A percentile compares a stretch with the other conserved stretches of the same genome.
These are phyloP conservation scores for Oreortyx pictus DNA, from an alignment of 2,797 vertebrate species.

Conservation along the genomic window DNA sequence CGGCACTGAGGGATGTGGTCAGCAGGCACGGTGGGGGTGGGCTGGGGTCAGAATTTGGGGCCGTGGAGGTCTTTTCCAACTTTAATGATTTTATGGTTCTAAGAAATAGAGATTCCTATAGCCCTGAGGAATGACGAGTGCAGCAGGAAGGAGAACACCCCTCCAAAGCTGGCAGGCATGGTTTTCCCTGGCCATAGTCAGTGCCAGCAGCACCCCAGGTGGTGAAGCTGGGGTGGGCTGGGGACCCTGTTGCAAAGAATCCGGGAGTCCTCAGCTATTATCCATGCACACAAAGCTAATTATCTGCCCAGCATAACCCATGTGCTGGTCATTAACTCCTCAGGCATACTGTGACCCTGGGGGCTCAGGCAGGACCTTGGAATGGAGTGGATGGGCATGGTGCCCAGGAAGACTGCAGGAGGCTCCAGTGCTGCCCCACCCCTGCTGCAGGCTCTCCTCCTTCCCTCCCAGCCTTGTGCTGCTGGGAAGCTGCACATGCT, in stretches of 20 bases:
- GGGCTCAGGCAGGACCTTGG: background rate
- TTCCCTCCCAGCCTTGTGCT: background rate
- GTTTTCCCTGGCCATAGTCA: background rate
- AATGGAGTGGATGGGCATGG: background rate
- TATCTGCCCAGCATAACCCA: background rate
- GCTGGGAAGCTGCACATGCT: background rate
- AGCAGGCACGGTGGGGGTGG: no score
- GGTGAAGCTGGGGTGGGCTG: no score
- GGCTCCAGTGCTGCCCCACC: background rate
- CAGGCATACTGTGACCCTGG: background rate
- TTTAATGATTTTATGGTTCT: no score
- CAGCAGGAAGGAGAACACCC: slow-evolving; percentile 22
- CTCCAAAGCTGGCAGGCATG: slow-evolving; percentile 19
- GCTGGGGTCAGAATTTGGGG: no score
- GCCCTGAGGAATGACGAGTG: background rate
- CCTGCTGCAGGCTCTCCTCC: background rate
- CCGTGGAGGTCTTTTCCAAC: no score
- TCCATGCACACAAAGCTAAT: background rate
- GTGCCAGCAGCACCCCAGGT: background rate
- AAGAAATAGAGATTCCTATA: background rate
- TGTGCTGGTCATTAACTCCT: background rate
- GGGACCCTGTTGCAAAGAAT: no score
- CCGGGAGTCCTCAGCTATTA: background rate
- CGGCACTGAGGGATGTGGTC: no score
- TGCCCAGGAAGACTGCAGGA: background rate